These are phyloP conservation scores for Cyanistes caeruleus DNA, from an alignment of 2,113 vertebrate genomes.

Conservation along the genomic window DNA sequence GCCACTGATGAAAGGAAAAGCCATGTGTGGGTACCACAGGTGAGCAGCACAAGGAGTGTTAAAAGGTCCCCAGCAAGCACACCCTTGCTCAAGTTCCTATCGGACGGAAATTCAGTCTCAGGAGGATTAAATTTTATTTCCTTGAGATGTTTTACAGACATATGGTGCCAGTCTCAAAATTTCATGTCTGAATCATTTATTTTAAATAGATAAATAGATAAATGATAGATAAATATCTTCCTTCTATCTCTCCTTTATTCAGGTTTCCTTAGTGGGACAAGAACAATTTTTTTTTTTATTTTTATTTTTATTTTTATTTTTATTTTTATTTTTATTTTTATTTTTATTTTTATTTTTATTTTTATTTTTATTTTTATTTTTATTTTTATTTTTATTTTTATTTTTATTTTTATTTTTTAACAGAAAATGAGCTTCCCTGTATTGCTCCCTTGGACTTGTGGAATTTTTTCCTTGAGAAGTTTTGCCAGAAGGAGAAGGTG, in stretches of 20 bases:
- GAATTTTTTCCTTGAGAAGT: not conserved
- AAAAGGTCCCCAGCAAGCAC: not conserved
- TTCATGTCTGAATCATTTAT: conserved; percentile 7
- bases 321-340: too few species aligned
- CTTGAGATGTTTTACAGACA: not conserved
- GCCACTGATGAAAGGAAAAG: not conserved
- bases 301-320: too few species aligned
- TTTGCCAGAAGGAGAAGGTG: not conserved
- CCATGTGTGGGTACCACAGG: not conserved
- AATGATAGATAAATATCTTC: conserved; percentile 17
- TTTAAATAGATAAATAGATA: conserved; percentile 40
- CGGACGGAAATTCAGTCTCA: conserved; percentile 1
- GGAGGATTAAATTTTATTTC: not conserved
- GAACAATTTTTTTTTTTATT: not conserved
- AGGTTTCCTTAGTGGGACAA: not conserved
- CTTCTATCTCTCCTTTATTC: not conserved
- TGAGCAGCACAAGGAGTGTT: not conserved
- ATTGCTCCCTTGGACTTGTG: not conserved
- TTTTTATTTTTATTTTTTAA: not conserved
- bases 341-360: too few species aligned
- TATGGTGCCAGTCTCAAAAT: conserved; percentile 21
- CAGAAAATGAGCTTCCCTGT: not conserved
- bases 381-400: too few species aligned
- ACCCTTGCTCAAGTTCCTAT: not conserved
- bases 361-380: too few species aligned